Percentiles rank a stretch among this genome's conserved stretches.
Evolutionary conservation across 2,888 invertebrate species (phyloP).

Genomic region (Lepidocyrtinus sp.): DNA sequence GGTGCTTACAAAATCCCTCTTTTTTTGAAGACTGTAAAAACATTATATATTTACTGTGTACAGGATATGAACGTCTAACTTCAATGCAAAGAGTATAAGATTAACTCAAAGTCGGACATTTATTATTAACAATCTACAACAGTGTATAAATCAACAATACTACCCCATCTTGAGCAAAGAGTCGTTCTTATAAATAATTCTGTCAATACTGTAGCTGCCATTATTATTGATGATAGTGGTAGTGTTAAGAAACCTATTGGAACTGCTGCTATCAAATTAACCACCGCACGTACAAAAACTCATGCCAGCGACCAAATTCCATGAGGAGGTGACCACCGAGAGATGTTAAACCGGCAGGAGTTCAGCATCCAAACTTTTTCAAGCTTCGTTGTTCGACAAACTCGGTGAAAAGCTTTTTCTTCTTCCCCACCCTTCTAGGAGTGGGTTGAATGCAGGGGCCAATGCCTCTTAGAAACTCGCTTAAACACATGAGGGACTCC

Average conservation of each 20-base stretch:
- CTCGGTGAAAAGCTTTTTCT: background rate
- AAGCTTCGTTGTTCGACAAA: background rate
- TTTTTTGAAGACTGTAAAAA: background rate
- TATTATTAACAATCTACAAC: too few relatives aligned
- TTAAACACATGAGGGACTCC: constrained; percentile 68
- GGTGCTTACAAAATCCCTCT: too few relatives aligned
- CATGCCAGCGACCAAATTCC: too few relatives aligned
- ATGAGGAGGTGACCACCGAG: constrained; percentile 1
- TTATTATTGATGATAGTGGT: constrained; percentile 10
- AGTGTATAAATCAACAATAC: too few relatives aligned
- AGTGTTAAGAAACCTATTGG: background rate
- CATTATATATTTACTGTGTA: background rate
- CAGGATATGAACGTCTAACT: background rate
- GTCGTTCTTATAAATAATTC: constrained; percentile 5
- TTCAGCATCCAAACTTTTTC: background rate
- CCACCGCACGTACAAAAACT: background rate
- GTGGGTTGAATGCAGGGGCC: constrained; percentile 43
- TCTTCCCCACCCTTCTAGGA: constrained; percentile 24
- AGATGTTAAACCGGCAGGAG: background rate
- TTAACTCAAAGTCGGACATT: too few relatives aligned
- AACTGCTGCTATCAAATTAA: background rate
- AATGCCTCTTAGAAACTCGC: constrained; percentile 69
- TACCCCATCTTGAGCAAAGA: background rate
- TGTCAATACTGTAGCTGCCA: background rate
- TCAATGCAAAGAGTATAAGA: too few relatives aligned